Evolutionary conservation across 2,113 vertebrate genomes (phyloP).

Genomic region (Rhinoderma darwinii): DNA sequence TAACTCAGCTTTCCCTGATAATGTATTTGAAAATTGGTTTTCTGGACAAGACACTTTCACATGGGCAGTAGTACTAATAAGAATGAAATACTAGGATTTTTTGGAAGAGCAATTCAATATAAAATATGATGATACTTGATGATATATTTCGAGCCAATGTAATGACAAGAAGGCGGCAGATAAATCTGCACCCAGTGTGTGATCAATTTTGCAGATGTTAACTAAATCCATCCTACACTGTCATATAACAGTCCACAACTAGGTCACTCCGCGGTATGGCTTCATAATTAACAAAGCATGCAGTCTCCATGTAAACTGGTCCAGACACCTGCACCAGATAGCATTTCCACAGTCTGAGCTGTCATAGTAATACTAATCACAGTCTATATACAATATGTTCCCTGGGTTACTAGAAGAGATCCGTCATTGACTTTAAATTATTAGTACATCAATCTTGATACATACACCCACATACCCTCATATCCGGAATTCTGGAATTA

Average conservation of each 20-base stretch:
- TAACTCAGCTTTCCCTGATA: no score
- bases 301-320: background rate
- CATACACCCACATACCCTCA: constrained; percentile 22
- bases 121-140: no score
- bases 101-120: no score
- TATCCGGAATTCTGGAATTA: constrained; percentile 6
- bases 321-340: constrained; percentile 12
- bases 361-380: constrained; percentile 23
- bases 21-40: no score
- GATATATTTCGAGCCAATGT: background rate
- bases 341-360: constrained; percentile 7
- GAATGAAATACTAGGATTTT: no score
- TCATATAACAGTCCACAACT: background rate
- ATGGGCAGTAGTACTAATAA: no score
- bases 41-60: no score
- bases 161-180: background rate
- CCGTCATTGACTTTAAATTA: constrained; percentile 4
- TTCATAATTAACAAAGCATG: background rate
- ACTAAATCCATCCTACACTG: background rate
- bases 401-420: background rate
- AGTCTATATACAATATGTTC: constrained; percentile 10
- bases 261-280: constrained; percentile 5
- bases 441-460: constrained; percentile 19
- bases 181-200: background rate
- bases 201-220: background rate